phyloP scores from a whole-genome alignment of 2,113 vertebrate species.

The Neopipo cinnamomea region DNA sequence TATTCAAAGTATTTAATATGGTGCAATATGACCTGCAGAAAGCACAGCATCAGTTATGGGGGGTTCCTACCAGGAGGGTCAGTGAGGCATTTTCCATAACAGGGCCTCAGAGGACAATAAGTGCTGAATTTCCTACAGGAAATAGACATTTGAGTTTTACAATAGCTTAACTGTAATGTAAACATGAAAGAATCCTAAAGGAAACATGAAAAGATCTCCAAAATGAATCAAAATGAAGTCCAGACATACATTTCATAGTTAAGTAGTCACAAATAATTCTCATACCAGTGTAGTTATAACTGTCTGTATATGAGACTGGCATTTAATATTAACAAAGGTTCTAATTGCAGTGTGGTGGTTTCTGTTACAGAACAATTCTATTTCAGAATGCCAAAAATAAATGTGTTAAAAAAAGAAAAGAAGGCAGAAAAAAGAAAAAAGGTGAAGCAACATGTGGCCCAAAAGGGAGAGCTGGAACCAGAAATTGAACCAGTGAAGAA shows the following conservation, averaged over 20 bases:
- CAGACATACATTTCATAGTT: background rate
- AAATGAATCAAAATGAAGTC: background rate
- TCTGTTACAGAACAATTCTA: background rate
- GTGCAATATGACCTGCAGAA: background rate
- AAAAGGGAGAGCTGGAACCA: background rate
- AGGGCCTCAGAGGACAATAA: background rate
- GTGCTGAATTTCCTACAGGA: background rate
- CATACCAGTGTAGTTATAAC: rapidly evolving
- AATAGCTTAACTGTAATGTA: background rate
- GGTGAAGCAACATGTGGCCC: background rate
- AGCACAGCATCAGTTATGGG: no score
- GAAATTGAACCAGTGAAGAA: background rate
- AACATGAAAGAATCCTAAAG: background rate
- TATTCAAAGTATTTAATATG: background rate
- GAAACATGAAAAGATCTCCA: background rate
- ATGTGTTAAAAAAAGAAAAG: background rate
- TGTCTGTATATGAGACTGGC: background rate
- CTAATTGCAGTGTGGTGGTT: background rate
- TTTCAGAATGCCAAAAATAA: slow-evolving; percentile 55
- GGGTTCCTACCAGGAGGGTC: background rate
- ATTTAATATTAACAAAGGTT: background rate
- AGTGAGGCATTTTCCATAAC: background rate
- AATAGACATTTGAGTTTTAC: background rate
- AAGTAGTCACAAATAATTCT: background rate
- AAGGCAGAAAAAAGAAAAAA: slow-evolving; percentile 49